Percentiles rank a stretch among this genome's conserved stretches.
Evolutionary conservation across 2,113 vertebrate species (phyloP).

Genomic region (Amphiprion percula): DNA sequence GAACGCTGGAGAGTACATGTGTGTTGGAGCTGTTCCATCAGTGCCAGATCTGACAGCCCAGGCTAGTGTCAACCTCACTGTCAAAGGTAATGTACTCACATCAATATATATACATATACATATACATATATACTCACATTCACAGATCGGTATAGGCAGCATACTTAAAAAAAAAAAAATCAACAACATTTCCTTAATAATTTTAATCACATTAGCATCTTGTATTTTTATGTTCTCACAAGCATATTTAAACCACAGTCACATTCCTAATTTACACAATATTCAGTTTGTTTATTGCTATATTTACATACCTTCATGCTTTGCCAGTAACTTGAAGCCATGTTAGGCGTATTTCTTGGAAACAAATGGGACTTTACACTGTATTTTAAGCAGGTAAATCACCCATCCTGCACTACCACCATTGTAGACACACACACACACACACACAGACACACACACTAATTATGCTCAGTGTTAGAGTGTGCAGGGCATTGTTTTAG

Average conservation of each 20-base stretch:
- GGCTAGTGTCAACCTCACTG: constrained; percentile 78
- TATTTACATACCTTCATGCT: neutral
- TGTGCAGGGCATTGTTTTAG: constrained; percentile 33
- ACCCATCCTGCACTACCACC: neutral
- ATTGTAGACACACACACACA: neutral
- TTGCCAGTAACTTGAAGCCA: no score
- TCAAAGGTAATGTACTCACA: constrained; percentile 83
- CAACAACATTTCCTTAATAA: no score
- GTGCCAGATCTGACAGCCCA: constrained; percentile 82
- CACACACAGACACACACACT: neutral
- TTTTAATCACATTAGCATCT: no score
- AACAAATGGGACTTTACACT: neutral
- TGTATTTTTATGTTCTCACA: neutral
- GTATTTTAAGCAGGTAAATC: neutral
- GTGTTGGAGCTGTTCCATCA: constrained; percentile 81
- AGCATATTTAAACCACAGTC: neutral
- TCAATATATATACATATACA: neutral
- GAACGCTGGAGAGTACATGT: constrained; percentile 84
- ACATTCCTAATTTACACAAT: neutral
- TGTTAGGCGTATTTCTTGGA: neutral
- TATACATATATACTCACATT: constrained; percentile 13
- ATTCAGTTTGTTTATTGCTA: neutral
- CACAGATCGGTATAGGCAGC: no score
- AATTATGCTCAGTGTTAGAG: neutral
- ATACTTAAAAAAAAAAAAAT: no score